Base-by-base conservation (phyloP, 2,797 vertebrate genomes). In the Catamblyrhynchus diadema region DNA sequence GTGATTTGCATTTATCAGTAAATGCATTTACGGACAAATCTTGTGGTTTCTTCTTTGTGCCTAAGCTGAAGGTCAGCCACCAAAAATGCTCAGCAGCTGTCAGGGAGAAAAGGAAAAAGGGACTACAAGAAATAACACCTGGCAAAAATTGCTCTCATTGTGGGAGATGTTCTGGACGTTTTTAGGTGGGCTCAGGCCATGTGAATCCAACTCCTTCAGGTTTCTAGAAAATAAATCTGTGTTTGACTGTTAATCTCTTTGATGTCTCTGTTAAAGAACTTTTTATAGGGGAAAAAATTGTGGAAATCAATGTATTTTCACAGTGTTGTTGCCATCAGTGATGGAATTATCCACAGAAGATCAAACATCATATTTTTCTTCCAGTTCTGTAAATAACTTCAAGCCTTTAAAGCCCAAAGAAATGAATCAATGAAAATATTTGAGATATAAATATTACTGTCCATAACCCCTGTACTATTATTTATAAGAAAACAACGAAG, bases 1-100 rank as follows among this genome's bases (percentile, higher is more conserved):
- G 45, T 69, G 83, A 81, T 96, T 92, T 87, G 71, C 82, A 69
- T 92, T 92, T 85, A 54, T 66, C 44, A 33, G 50, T 48, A 71
- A 79, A 66, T 54, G 44, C 24, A 6, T 81, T 92, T 88, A 65
- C 6, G 0, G 14, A 24, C 18, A 53, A 60, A 60, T 74, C 75
- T 77, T 50, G 54, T 56, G 47, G 62, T 86, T 91, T 91, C 24
- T 77, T 75, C 37, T 92, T 84, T 56, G 27, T 67, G 45, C 50
- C 50, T 25, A 8, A 57, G 42, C 1, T 93, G 81, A 80, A 87
- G 88, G 70, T 86, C 47, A 64, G 47, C 30, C 23, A 30, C 64
- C 51, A 48, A 48, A 57, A 75, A 61, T 32, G 25, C 44, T 72
- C 5, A 5, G 50, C 82, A 82, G 35, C 20, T 71, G 37, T 54